Evolutionary conservation across 2,888 invertebrate genomes (phyloP).

Genomic region (Linyphia triangularis): DNA sequence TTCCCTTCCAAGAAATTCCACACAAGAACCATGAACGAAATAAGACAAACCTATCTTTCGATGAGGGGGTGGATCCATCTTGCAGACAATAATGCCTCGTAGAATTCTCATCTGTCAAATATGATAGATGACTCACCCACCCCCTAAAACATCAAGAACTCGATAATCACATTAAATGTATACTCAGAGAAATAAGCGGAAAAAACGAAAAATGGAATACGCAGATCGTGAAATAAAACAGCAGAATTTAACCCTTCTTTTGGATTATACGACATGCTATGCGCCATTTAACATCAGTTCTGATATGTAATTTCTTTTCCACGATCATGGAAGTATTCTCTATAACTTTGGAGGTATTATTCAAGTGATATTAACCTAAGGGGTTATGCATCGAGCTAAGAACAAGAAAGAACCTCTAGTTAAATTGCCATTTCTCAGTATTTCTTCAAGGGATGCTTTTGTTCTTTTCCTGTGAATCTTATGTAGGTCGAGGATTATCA

Average conservation of each 20-base stretch:
- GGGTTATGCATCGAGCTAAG: background rate
- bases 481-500: no score
- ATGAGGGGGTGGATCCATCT: background rate
- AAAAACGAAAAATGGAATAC: background rate
- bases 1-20: background rate
- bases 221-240: background rate
- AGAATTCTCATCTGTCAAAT: constrained; percentile 34
- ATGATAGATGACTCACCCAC: constrained; percentile 11
- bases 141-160: constrained; percentile 23
- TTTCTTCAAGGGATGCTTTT: background rate
- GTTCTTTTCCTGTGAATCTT: no score
- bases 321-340: no score
- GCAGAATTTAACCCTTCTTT: constrained; percentile 19
- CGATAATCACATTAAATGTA: background rate
- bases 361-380: background rate
- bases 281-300: constrained; percentile 46
- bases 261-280: background rate
- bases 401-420: no score
- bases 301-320: constrained; percentile 19
- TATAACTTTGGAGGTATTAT: background rate
- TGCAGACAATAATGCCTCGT: background rate
- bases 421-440: background rate
- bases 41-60: background rate
- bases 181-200: background rate
- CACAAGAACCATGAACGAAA: background rate